Evolutionary conservation across 2,888 invertebrate species (phyloP), one percentile per base, ranked within the genome.

Genomic region (Elaeidobius kamerunicus): DNA sequence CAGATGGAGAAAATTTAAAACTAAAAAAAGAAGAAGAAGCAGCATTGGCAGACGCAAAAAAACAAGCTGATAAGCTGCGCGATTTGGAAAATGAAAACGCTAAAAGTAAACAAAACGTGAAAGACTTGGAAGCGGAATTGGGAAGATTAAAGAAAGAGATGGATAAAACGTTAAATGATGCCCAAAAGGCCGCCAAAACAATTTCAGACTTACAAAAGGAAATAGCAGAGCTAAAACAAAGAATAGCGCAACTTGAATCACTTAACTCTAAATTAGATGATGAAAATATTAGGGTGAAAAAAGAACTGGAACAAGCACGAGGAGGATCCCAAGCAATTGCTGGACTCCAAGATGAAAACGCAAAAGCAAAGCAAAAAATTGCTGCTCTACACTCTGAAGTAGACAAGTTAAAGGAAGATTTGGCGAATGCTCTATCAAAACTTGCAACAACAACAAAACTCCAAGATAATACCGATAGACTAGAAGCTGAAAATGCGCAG

Each of bases 11-110:
- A 41, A 54, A 52, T 34, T 46, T 42, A 9, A 60, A 60, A 52
- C 35, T 60, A n/a, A 60, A 56, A 50, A 61, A 60, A 53, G 61
- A 63, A 9, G 27, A 63, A 7, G 61, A 62, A 18, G 42, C 34
- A 30, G 58, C 56, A 16, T 20, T 52, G 7, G 36, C 38, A 23
- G 55, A 59, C 20, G 39, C 41, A 12, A 47, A 55, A 40, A 63
- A 58, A 46, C 47, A 46, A 4, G 44, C 44, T 16, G 62, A 62
- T 2, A 62, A 58, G 52, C 28, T 58, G 3, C 45, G 48, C 11
- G 57, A 63, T 48, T 28, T 63, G 11, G 63, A 65, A 52, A 53
- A 57, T 42, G 64, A 65, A 17, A 62, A 56, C 36, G 40, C 40
- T 1, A 63, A 61, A 49, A 49, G 51, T 17, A 52, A 55, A 30